A percentile compares a stretch with the other conserved stretches of the same genome.
These are phyloP conservation scores for Barbus barbus DNA, from an alignment of 2,113 vertebrate species.

Conservation along the genomic window DNA sequence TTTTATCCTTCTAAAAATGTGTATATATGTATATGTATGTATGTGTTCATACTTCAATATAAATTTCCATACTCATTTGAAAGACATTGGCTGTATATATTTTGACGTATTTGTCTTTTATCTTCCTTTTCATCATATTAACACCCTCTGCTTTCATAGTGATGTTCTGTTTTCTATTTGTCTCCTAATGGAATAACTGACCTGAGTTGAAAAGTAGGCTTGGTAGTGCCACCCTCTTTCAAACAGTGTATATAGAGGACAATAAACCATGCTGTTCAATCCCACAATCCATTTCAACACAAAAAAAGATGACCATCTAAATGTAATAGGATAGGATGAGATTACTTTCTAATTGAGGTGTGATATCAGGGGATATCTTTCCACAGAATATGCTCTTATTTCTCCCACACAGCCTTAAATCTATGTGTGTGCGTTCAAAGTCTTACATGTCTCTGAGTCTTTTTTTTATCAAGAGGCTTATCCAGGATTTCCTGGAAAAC, in stretches of 20 bases:
- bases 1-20: no score
- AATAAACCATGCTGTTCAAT: constrained; percentile 18
- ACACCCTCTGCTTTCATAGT: background rate
- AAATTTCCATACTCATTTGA: no score
- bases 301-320: constrained; percentile 35
- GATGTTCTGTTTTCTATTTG: background rate
- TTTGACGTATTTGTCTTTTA: background rate
- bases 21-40: background rate
- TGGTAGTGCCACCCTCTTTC: background rate
- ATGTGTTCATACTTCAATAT: no score
- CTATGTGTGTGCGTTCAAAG: background rate
- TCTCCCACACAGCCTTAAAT: constrained; percentile 12
- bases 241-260: constrained; percentile 2
- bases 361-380: constrained; percentile 22
- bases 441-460: background rate
- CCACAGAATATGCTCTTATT: constrained; percentile 8
- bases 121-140: background rate
- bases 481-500: constrained; percentile 48
- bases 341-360: constrained; percentile 37
- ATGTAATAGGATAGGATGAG: constrained; percentile 31
- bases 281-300: background rate
- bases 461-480: constrained; percentile 52
- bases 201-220: background rate
- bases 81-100: background rate
- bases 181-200: constrained; percentile 1